A percentile compares a stretch with the other conserved stretches of the same genome.
Conservation (phyloP, 1,140 invertebrate species). For the Patella vulgata region DNA sequence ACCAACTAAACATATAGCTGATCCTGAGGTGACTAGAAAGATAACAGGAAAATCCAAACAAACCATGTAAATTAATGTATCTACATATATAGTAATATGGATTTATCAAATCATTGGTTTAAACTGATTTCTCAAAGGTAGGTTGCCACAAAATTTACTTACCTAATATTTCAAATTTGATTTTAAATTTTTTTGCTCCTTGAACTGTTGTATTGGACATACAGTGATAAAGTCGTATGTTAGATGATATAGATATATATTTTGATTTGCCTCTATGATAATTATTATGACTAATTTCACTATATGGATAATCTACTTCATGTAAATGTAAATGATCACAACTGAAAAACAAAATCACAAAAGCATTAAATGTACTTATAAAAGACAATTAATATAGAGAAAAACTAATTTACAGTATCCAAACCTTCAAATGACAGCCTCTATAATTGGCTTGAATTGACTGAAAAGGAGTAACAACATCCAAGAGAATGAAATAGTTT, state of each 20-base stretch:
- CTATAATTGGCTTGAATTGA: neutral
- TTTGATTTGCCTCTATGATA: slow-evolving; percentile 38
- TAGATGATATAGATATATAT: slow-evolving; percentile 54
- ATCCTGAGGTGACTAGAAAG: too few species aligned
- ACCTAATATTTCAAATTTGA: slow-evolving; percentile 55
- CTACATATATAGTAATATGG: too few species aligned
- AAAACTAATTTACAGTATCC: neutral
- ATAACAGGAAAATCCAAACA: too few species aligned
- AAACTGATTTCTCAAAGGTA: too few species aligned
- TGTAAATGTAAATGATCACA: slow-evolving; percentile 57
- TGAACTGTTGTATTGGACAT: slow-evolving; percentile 36
- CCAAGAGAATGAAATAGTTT: slow-evolving; percentile 1
- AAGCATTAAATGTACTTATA: neutral
- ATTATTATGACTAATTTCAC: slow-evolving; percentile 40
- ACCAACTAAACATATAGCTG: too few species aligned
- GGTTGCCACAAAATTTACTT: slow-evolving; percentile 26
- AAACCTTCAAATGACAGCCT: neutral
- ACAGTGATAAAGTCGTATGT: slow-evolving; percentile 53
- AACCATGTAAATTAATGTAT: too few species aligned
- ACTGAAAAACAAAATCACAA: slow-evolving; percentile 33
- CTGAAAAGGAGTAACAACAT: neutral
- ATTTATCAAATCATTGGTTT: too few species aligned
- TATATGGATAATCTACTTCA: slow-evolving; percentile 57
- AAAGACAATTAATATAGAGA: slow-evolving; percentile 8
- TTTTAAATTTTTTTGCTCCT: slow-evolving; percentile 46